Evolutionary conservation across 2,797 vertebrate species (phyloP).

Genomic region (Macroramphosus scolopax): DNA sequence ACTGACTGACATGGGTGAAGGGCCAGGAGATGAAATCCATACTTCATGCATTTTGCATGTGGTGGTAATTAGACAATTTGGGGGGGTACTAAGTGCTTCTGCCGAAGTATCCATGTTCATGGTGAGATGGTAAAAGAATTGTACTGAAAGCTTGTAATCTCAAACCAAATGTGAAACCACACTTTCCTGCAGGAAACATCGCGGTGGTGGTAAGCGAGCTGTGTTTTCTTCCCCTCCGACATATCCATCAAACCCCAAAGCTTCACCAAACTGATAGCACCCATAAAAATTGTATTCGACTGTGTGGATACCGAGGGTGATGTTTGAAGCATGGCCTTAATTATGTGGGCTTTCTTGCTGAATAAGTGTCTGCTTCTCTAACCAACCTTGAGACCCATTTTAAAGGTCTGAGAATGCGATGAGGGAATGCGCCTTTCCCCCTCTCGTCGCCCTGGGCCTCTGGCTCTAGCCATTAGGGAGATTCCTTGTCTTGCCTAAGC

Average conservation of each 20-base stretch:
- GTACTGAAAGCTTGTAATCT: too few species aligned
- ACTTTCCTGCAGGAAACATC: neutral
- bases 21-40: conserved; percentile 76
- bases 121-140: too few species aligned
- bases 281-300: conserved; percentile 26
- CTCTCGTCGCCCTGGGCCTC: conserved; percentile 53
- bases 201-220: neutral
- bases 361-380: conserved; percentile 63
- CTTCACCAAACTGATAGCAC: conserved; percentile 12
- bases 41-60: conserved; percentile 79
- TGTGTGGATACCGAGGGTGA: conserved; percentile 10
- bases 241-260: conserved; percentile 16
- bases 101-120: conserved; percentile 20
- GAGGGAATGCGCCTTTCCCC: conserved; percentile 11
- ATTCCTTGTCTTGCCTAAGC: conserved; percentile 68
- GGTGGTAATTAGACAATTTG: conserved; percentile 56
- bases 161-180: too few species aligned
- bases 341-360: conserved; percentile 57
- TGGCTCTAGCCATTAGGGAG: conserved; percentile 71
- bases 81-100: conserved; percentile 34
- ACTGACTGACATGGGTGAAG: conserved; percentile 66
- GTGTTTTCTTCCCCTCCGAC: neutral
- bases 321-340: conserved; percentile 50
- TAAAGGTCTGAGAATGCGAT: conserved; percentile 57
- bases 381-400: conserved; percentile 61